Conservation (phyloP, 1,140 invertebrate species). For the Caligus rogercresseyi region DNA sequence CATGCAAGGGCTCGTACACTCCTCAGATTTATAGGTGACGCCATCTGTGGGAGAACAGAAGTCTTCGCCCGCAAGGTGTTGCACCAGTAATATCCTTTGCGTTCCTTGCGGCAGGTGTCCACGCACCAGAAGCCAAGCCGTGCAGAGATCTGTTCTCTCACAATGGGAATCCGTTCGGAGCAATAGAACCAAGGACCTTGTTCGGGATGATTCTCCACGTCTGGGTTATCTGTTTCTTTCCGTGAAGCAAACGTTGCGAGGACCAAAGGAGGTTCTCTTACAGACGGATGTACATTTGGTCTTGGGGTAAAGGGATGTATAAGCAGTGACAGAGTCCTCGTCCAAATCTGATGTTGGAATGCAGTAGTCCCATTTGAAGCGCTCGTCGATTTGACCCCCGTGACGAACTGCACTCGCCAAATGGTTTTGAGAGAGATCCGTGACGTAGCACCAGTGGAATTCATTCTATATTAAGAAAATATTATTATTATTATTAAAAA, state of each 20-base stretch:
- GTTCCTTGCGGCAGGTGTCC: neutral
- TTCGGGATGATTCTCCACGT: neutral
- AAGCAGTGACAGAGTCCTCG: neutral
- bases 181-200: neutral
- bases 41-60: neutral
- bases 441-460: neutral
- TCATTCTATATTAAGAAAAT: neutral
- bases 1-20: neutral
- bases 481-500: neutral
- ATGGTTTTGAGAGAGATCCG: neutral
- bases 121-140: neutral
- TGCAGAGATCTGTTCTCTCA: neutral
- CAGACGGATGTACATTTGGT: neutral
- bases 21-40: neutral
- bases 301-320: neutral
- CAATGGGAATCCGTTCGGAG: neutral
- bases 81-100: neutral
- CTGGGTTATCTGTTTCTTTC: neutral
- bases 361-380: neutral
- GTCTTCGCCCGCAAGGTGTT: neutral
- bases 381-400: neutral
- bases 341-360: neutral
- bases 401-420: neutral
- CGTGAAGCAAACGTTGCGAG: neutral
- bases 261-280: neutral